These are phyloP conservation scores for Epizoanthus ramosus DNA, from an alignment of 92 coral and sea anemone genomes.

Conservation along the genomic window DNA sequence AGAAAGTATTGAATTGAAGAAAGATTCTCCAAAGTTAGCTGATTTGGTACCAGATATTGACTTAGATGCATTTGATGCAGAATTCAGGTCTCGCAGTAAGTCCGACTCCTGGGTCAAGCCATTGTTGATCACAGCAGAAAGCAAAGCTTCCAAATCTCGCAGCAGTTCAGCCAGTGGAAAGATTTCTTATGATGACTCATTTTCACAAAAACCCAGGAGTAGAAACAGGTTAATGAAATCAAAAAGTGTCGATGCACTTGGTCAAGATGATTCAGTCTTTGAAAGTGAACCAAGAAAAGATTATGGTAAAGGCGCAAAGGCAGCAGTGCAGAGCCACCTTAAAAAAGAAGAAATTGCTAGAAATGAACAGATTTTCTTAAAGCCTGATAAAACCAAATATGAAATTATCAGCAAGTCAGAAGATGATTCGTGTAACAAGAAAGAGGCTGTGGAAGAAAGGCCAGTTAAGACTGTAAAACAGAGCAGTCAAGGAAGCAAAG, in stretches of 20 bases:
- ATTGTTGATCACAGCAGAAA: constrained; percentile 20
- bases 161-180: constrained; percentile 54
- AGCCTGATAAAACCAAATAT: constrained; percentile 12
- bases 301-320: constrained; percentile 41
- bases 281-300: constrained; percentile 23
- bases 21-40: constrained; percentile 64
- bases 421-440: not conserved
- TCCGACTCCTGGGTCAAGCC: constrained; percentile 83
- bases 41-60: constrained; percentile 79
- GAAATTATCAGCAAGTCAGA: not conserved
- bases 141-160: constrained; percentile 51
- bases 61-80: constrained; percentile 46
- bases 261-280: constrained; percentile 29
- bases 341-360: constrained; percentile 1
- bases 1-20: constrained; percentile 65
- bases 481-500: not conserved
- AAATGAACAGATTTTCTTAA: not conserved
- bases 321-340: constrained; percentile 24
- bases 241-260: constrained; percentile 70
- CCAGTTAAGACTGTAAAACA: not conserved
- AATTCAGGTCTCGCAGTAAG: constrained; percentile 68
- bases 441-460: not conserved
- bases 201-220: constrained; percentile 45
- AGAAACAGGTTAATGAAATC: constrained; percentile 64
- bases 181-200: constrained; percentile 64